A percentile compares a stretch with the other conserved stretches of the same genome.
Conservation (phyloP, 2,113 vertebrate species). For the Sakesphorus luctuosus region DNA sequence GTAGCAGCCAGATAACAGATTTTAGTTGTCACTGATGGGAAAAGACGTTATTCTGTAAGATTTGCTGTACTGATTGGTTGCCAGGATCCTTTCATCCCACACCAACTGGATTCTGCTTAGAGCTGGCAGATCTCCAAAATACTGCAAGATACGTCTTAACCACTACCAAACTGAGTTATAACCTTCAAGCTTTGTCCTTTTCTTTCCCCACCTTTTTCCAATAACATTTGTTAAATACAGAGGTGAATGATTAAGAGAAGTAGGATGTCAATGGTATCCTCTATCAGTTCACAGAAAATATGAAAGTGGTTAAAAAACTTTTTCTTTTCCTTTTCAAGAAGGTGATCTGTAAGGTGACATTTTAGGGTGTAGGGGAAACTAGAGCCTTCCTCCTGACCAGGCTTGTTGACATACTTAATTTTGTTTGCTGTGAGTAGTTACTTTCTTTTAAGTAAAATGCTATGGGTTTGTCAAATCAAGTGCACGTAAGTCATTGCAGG, state of each 20-base stretch:
- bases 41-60: slow-evolving; percentile 70
- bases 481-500: rapidly evolving
- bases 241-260: slow-evolving; percentile 39
- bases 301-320: background rate
- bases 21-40: slow-evolving; percentile 68
- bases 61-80: slow-evolving; percentile 66
- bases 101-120: slow-evolving; percentile 75
- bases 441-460: background rate
- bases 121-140: slow-evolving; percentile 69
- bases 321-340: background rate
- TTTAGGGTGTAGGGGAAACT: slow-evolving; percentile 7
- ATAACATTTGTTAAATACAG: slow-evolving; percentile 9
- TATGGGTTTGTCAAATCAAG: background rate
- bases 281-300: background rate
- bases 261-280: slow-evolving; percentile 6
- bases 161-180: slow-evolving; percentile 27
- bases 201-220: background rate
- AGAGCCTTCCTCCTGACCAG: background rate
- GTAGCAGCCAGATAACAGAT: slow-evolving; percentile 67
- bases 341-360: background rate
- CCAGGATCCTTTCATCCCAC: slow-evolving; percentile 68
- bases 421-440: background rate
- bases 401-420: background rate
- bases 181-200: slow-evolving; percentile 56
- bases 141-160: slow-evolving; percentile 40